Percentiles rank a stretch among this genome's conserved stretches.
Conservation (phyloP, 2,113 vertebrate genomes). For the Sprattus sprattus region DNA sequence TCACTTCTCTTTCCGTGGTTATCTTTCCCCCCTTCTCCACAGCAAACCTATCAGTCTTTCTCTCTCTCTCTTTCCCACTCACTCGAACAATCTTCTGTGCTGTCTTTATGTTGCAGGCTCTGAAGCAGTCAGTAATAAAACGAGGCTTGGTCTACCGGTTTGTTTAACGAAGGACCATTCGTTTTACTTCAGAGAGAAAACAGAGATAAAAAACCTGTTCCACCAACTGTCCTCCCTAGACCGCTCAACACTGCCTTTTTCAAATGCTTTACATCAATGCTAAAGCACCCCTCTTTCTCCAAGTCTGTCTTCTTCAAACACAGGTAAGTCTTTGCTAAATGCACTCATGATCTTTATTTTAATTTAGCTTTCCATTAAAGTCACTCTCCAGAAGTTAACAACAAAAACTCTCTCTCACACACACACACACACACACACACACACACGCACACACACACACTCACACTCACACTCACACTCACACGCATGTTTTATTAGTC, state of each 20-base stretch:
- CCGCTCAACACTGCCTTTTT: not conserved
- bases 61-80: constrained; percentile 37
- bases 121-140: not conserved
- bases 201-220: not conserved
- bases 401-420: not conserved
- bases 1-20: not conserved
- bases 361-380: not conserved
- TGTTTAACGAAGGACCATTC: not conserved
- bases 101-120: not conserved
- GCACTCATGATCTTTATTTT: not conserved
- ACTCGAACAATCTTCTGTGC: not conserved
- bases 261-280: not conserved
- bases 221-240: not conserved
- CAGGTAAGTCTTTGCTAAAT: not conserved
- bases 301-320: not conserved
- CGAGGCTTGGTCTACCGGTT: not conserved
- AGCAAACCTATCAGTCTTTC: not conserved
- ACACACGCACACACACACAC: not conserved
- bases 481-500: not conserved
- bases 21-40: not conserved
- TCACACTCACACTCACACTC: not conserved
- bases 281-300: not conserved
- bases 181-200: not conserved
- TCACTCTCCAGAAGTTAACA: not conserved
- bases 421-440: not conserved